Base-by-base conservation (phyloP, 1,140 invertebrate species). In the Lepidurus packardi region DNA sequence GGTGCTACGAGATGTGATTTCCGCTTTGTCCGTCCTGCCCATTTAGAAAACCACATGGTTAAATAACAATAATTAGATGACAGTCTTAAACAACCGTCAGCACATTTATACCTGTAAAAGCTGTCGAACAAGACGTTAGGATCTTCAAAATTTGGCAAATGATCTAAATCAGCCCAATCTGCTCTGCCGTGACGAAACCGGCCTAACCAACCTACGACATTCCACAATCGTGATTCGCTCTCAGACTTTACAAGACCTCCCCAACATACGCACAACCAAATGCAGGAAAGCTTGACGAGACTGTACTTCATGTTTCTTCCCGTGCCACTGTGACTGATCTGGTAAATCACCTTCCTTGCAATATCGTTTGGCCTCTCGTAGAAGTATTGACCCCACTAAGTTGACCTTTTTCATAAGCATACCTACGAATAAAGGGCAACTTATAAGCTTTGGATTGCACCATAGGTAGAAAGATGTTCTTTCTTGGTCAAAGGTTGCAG, bases 31-130 rank as follows among this genome's bases (percentile, higher is more conserved):
- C 53, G 21, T 65, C 53, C 53, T 65, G 13, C 13, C 53, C 16
- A 65, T 21, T 65, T 65, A 21, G 0, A 65, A 16, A 65, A 65
- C 53, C 53, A 65, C 4, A 65, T 65, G 21, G 53, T 7, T 65
- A 65, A 65, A 65, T 21, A 65, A 65, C 53, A 21, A 7, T 65
- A 65, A n/a, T n/a, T 13, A 65, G 16, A 65, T 16, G 21, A 3
- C 16, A 16, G 21, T n/a, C 16, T n/a, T 13, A 8, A n/a, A 65
- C 16, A 5, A 13, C 6, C 13, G 1, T 0, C 13, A 47, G 53
- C 53, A 21, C 13, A 1, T 65, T 65, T 65, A 43, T 43, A 78
- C 78, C 73, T 78, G 43, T 78, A 78, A 25, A 78, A 75, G 41
- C 73, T 78, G 34, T 21, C 43, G 73, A 75, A 78, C 43, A 78